Base-by-base conservation (phyloP, 2,888 invertebrate genomes). In the Drosophila percnosoma region DNA sequence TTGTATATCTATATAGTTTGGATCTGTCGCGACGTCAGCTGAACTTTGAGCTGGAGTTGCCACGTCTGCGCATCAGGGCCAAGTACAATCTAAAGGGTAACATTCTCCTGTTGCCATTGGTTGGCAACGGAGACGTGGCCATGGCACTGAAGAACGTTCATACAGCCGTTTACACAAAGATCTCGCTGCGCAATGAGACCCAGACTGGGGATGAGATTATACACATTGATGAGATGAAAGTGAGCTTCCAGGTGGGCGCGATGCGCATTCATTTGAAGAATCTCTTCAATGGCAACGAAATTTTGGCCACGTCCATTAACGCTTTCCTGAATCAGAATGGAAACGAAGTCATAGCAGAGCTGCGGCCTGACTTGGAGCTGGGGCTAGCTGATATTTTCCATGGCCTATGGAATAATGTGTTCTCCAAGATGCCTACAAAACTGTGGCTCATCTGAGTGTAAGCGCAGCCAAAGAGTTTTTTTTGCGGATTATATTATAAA, bases 261-360 rank as follows among this genome's bases (percentile, higher is more conserved):
- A 94, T 95, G 93, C 93, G 94, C 21, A 93, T 95, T 29, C 93
- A 94, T 73, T 91, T 95, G 27, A 93, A 94, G 58, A 95, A 95
- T 91, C 92, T 95, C 13, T 95, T 95, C 88, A 95, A 95, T 86
- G 95, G 95, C 54, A 95, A 95, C 82, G 94, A 94, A 89, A 93
- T 95, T 71, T 91, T 95, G 78, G 95, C 95, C 2, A 93, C 94
- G 61, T 95, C 95, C 0, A 94, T 95, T 18, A 95, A 95, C 76
- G 91, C 93, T 4, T 95, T 95, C 82, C 90, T 95, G 0, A 95
- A 95, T 90, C 94, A 95, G 87, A 94, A 95, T 86, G 94, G 94
- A 4, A 92, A 94, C 68, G 95, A 95, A 78, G 94, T 95, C n/a
- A 93, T 95, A n/a, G 89, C 92, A 1, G 95, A 95, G 85, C 83